Base-by-base conservation (phyloP, 2,113 vertebrate genomes). In the Nothobranchius kuhntae region DNA sequence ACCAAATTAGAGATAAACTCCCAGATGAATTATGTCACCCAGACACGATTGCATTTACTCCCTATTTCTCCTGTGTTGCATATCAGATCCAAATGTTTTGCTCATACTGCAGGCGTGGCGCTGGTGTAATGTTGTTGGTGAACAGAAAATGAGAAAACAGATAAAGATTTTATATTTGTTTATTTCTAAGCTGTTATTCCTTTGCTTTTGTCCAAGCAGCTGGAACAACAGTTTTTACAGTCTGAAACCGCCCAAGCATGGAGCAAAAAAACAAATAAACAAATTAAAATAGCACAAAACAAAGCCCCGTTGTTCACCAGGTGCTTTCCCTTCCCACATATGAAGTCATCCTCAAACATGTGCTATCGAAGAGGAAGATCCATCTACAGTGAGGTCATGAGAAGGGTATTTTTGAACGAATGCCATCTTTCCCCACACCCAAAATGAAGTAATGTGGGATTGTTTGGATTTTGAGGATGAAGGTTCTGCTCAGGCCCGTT, bases 381-480 rank as follows among this genome's bases (percentile, higher is more conserved):
- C 79, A 42, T 83, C 68, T 82, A 77, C 65, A 74, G 68, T 90
- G 89, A 91, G 77, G 79, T 88, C 86, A 89, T 68, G 78, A 87
- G 68, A 78, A 87, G 87, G 83, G 76, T 88, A 80, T 87, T 87
- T 45, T 90, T 83, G 83, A 88, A 83, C 71, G 73, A 81, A 80
- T 57, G 69, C 85, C 75, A 88, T 76, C 56, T 71, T 84, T 83
- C 4, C 67, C 88, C 87, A 87, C 89, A 85, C 89, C 90, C 88
- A 56, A 61, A 71, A 77, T 91, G 87, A 91, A 75, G 86, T 89
- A 77, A 92, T 90, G 77, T 86, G 79, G 74, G 73, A 69, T 87
- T 87, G 78, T 86, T 89, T 75, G 85, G 78, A 77, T 85, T 89
- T 80, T 65, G 70, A 78, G 80, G 85, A 87, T 54, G 17, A 68